A percentile compares a stretch with the other conserved stretches of the same genome.
These are phyloP conservation scores for Tylochromis polylepis DNA, from an alignment of 2,113 vertebrate species.

Conservation along the genomic window DNA sequence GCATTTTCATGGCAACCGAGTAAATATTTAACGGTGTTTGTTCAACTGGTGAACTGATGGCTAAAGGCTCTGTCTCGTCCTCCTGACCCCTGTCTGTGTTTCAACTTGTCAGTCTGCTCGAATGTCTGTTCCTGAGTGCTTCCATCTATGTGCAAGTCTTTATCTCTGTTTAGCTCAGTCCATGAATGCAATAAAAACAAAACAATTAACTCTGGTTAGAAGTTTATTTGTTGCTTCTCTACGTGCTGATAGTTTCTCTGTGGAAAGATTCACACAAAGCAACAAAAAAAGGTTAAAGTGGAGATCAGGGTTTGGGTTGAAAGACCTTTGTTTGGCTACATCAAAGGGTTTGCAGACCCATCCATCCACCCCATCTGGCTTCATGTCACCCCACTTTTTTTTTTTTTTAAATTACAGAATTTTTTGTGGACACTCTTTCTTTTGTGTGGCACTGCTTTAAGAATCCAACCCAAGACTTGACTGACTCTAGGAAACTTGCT, in stretches of 20 bases:
- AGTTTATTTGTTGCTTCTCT: neutral
- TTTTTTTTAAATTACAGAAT: neutral
- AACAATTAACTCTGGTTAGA: neutral
- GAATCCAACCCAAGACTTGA: neutral
- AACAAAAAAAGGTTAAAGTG: neutral
- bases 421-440: neutral
- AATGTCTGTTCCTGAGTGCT: neutral
- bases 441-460: neutral
- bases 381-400: neutral
- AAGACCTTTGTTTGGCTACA: neutral
- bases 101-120: neutral
- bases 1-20: slow-evolving; percentile 9
- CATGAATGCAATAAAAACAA: neutral
- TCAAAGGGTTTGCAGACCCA: neutral
- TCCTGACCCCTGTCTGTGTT: neutral
- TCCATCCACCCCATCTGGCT: neutral
- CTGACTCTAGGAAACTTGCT: neutral
- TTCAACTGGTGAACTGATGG: slow-evolving; percentile 13
- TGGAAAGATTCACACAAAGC: neutral
- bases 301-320: neutral
- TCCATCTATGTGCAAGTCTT: neutral
- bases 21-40: slow-evolving; percentile 50
- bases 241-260: neutral
- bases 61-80: neutral
- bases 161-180: neutral